A percentile compares a stretch with the other conserved stretches of the same genome.
Evolutionary conservation across 1,140 invertebrate species (phyloP).

Genomic region (Lethrus apterus): DNA sequence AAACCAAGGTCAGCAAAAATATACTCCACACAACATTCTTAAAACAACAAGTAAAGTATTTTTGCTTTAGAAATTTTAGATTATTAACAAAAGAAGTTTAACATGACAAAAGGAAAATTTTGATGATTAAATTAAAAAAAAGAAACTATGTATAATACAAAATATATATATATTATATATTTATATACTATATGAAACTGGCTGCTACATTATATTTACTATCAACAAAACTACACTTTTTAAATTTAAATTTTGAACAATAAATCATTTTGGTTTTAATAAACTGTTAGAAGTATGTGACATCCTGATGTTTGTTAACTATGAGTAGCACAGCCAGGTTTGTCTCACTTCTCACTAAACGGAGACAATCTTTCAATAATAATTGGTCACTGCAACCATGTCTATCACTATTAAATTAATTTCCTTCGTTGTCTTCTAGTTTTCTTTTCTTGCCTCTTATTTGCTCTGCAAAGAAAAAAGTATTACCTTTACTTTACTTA

Average conservation of each 20-base stretch:
- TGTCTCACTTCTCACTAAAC: conserved; percentile 27
- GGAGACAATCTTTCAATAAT: conserved; percentile 25
- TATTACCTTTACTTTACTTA: not conserved
- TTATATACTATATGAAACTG: conserved; percentile 20
- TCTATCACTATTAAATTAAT: conserved; percentile 34
- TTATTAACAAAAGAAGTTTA: conserved; percentile 3
- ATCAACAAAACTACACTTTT: conserved; percentile 20
- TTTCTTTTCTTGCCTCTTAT: conserved; percentile 63
- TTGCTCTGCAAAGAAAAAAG: conserved; percentile 27
- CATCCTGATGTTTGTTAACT: conserved; percentile 19
- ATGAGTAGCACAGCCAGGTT: conserved; percentile 36
- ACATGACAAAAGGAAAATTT: conserved; percentile 17
- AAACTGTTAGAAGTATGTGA: conserved; percentile 14
- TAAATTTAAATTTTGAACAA: not conserved
- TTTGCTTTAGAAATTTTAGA: not conserved
- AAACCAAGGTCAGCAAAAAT: conserved; percentile 8
- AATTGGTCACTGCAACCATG: conserved; percentile 29
- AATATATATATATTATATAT: conserved; percentile 15
- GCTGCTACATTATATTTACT: conserved; percentile 25
- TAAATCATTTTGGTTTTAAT: conserved; percentile 1
- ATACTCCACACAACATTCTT: conserved; percentile 13
- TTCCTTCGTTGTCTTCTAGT: conserved; percentile 51
- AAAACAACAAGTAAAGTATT: conserved; percentile 5
- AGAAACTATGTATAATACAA: conserved; percentile 17
- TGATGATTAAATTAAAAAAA: conserved; percentile 20